A percentile compares a stretch with the other conserved stretches of the same genome.
phyloP scores from a whole-genome alignment of 2,888 invertebrate genomes.

The Drosophila hamatofila region DNA sequence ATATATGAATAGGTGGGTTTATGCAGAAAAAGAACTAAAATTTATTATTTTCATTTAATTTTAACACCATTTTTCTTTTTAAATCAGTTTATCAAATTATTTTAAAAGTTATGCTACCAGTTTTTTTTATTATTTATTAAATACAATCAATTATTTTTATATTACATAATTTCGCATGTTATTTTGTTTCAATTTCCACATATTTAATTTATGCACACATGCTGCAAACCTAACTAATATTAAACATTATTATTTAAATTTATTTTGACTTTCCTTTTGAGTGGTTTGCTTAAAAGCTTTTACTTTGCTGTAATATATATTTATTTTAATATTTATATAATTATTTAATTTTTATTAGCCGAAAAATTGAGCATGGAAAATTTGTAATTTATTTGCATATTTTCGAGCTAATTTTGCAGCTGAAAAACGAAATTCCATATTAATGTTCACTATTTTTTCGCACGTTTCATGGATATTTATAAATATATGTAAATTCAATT shows the following conservation, averaged over 20 bases:
- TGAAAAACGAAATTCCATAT: slow-evolving; percentile 26
- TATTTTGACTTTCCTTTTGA: slow-evolving; percentile 19
- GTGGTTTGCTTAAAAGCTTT: slow-evolving; percentile 2
- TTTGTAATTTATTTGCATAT: slow-evolving; percentile 41
- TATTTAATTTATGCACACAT: slow-evolving; percentile 31
- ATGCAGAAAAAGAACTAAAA: no score
- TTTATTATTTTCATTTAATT: no score
- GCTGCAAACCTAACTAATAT: slow-evolving; percentile 9
- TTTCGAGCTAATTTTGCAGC: slow-evolving; percentile 20
- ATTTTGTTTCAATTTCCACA: neutral
- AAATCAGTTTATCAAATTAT: no score
- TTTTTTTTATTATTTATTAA: no score
- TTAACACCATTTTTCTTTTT: no score
- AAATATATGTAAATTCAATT: slow-evolving; percentile 57
- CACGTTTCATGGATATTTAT: slow-evolving; percentile 8
- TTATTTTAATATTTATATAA: neutral
- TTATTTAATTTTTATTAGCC: slow-evolving; percentile 60
- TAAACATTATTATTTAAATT: slow-evolving; percentile 25
- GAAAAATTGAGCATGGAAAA: slow-evolving; percentile 50
- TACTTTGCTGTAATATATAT: neutral
- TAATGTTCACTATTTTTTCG: slow-evolving; percentile 17
- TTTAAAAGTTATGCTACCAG: no score
- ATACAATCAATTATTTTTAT: neutral
- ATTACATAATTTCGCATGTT: neutral
- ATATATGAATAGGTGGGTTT: no score